Percentiles rank a stretch among this genome's conserved stretches.
phyloP scores from a whole-genome alignment of 1,140 invertebrate genomes.

The Bacillus rossius region DNA sequence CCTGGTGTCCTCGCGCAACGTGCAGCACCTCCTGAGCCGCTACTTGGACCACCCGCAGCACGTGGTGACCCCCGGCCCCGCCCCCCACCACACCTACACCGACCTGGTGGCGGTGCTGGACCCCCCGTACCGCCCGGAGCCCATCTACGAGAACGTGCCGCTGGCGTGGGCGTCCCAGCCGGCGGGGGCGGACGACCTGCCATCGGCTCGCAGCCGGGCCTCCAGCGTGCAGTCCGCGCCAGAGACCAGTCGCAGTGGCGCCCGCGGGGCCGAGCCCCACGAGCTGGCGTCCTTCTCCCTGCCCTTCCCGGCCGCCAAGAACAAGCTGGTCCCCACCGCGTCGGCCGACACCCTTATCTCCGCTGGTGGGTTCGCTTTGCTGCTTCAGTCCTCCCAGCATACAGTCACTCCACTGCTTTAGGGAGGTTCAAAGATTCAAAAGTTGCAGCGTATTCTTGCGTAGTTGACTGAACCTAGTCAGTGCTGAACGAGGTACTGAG shows the following conservation, averaged over 20 bases:
- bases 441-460: too few relatives aligned
- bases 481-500: too few relatives aligned
- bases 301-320: neutral
- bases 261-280: neutral
- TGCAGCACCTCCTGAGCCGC: neutral
- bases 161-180: conserved; percentile 36
- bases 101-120: conserved; percentile 49
- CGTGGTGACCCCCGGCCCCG: conserved; percentile 39
- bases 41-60: conserved; percentile 19
- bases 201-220: conserved; percentile 48
- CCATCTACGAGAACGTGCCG: conserved; percentile 75
- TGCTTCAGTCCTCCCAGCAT: too few relatives aligned
- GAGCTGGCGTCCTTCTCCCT: conserved; percentile 7
- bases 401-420: too few relatives aligned
- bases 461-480: too few relatives aligned
- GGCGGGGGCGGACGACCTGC: conserved; percentile 20
- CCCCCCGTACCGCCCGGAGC: conserved; percentile 43
- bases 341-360: too few relatives aligned
- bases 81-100: conserved; percentile 64
- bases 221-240: conserved; percentile 61
- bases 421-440: too few relatives aligned
- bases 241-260: conserved; percentile 31
- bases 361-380: too few relatives aligned
- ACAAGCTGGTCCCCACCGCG: neutral
- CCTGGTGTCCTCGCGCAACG: conserved; percentile 58